phyloP scores from a whole-genome alignment of 2,888 invertebrate genomes.

The Camponotus fellah region DNA sequence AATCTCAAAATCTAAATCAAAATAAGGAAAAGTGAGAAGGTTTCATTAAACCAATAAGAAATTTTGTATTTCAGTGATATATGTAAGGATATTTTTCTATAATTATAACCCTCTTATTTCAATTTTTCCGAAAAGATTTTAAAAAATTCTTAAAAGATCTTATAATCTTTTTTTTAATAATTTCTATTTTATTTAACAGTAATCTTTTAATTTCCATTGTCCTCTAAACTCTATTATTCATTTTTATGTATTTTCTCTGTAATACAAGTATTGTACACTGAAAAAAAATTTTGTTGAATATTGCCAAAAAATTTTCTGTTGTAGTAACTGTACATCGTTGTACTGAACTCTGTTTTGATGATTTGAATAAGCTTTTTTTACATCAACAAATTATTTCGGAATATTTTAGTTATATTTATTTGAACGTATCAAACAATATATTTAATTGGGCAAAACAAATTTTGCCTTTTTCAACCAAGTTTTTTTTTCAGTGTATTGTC shows the following conservation, averaged over 20 bases:
- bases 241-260: neutral
- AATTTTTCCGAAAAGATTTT: neutral
- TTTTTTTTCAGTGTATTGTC: no score
- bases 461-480: no score
- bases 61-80: neutral
- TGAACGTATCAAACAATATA: no score
- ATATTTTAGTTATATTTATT: no score
- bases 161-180: neutral
- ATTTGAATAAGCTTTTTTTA: no score
- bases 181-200: neutral
- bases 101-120: neutral
- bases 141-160: neutral
- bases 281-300: no score
- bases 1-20: neutral
- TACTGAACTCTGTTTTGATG: no score
- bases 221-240: neutral
- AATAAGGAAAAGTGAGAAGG: neutral
- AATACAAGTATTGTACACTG: neutral
- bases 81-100: neutral
- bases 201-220: neutral
- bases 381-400: no score
- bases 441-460: no score
- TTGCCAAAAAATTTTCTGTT: no score
- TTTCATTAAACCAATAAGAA: neutral
- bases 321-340: no score